These are phyloP conservation scores for Lutraria lutraria DNA, from an alignment of 2,888 invertebrate genomes.

Conservation along the genomic window DNA sequence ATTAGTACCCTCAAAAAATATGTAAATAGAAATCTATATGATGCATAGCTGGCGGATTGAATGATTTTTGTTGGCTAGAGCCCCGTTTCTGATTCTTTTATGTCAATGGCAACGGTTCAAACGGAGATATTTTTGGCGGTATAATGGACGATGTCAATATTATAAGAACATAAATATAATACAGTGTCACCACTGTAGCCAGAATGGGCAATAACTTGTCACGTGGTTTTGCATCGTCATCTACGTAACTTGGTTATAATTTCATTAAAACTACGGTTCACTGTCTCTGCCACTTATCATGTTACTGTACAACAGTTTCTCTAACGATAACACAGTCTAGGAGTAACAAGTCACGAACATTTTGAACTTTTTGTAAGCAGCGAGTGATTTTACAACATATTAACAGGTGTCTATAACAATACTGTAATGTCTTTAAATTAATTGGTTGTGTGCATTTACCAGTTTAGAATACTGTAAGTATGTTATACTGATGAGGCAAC, in stretches of 20 bases:
- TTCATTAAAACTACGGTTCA: background rate
- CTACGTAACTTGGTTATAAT: background rate
- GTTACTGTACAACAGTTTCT: background rate
- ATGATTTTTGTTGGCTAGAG: background rate
- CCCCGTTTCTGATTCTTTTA: background rate
- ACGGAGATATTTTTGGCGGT: background rate
- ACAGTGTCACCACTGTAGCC: background rate
- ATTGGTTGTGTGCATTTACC: no score
- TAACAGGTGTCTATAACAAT: no score
- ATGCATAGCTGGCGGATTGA: background rate
- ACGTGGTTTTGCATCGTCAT: background rate
- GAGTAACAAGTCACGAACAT: background rate
- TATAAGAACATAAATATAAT: background rate
- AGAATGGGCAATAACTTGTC: background rate
- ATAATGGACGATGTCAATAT: background rate
- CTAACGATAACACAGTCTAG: no score
- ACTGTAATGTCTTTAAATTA: no score
- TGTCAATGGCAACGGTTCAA: background rate
- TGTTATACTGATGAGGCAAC: no score
- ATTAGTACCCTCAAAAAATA: background rate
- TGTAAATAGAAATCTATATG: background rate
- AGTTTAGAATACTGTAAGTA: no score
- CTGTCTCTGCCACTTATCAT: background rate
- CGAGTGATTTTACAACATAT: background rate
- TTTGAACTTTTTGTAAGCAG: background rate